A percentile compares a stretch with the other conserved stretches of the same genome.
phyloP scores from a whole-genome alignment of 2,797 vertebrate species.

The Gephyroberyx darwinii region DNA sequence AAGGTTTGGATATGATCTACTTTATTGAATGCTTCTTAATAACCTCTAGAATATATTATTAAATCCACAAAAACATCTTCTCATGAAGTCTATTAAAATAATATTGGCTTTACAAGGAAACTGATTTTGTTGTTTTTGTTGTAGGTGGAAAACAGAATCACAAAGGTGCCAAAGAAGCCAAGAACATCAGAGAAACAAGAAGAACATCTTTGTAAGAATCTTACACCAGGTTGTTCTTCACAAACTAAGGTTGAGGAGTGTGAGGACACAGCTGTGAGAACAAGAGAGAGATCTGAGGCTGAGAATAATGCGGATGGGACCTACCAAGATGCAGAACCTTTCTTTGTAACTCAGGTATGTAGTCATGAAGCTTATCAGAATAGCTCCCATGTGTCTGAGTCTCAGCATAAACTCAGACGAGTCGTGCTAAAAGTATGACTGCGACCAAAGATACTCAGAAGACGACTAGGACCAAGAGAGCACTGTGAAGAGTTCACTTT shows the following conservation, averaged over 20 bases:
- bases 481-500: background rate
- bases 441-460: background rate
- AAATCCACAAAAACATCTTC: no score
- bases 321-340: conserved; percentile 58
- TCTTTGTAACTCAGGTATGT: conserved; percentile 89
- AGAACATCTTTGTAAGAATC: background rate
- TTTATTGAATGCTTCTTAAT: background rate
- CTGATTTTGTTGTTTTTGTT: conserved; percentile 7
- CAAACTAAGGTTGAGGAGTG: conserved; percentile 14
- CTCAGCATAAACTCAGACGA: no score
- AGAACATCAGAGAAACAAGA: conserved; percentile 23
- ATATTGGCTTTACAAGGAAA: background rate
- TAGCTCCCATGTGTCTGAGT: no score
- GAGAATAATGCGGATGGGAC: background rate
- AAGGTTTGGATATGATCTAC: conserved; percentile 75
- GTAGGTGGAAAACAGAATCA: conserved; percentile 77
- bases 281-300: background rate
- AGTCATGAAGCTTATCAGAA: background rate
- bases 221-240: conserved; percentile 13
- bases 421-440: no score
- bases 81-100: no score
- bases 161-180: conserved; percentile 72
- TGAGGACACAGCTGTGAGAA: no score
- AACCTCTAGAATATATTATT: background rate
- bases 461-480: background rate